Evolutionary conservation across 2,113 vertebrate species (phyloP).

Genomic region (Marcusenius ussheri): DNA sequence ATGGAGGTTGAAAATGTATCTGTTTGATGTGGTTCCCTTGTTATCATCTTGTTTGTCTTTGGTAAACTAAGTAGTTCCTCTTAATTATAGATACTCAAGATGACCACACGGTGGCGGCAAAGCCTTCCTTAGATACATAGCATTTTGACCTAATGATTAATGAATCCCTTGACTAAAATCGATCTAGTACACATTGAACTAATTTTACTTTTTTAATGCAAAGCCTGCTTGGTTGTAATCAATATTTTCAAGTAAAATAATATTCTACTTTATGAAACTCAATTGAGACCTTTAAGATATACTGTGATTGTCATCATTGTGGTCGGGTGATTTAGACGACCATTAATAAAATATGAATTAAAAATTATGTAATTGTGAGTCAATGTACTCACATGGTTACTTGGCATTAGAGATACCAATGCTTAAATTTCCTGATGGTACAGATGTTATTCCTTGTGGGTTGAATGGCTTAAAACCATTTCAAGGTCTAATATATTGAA

Average conservation of each 20-base stretch:
- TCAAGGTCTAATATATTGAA: background rate
- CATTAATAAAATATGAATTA: background rate
- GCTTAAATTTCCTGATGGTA: background rate
- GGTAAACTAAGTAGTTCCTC: background rate
- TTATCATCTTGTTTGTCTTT: background rate
- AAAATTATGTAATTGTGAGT: background rate
- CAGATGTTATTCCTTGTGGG: background rate
- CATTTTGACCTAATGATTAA: background rate
- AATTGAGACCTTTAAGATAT: background rate
- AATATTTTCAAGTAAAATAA: background rate
- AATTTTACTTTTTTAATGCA: background rate
- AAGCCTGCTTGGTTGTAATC: background rate
- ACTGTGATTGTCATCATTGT: background rate
- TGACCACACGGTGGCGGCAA: conserved; percentile 24
- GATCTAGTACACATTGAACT: background rate
- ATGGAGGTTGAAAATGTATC: background rate
- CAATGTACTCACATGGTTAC: background rate
- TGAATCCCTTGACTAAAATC: background rate
- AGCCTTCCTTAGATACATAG: background rate
- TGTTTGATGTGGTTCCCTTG: background rate
- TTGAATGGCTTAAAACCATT: background rate
- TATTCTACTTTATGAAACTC: background rate
- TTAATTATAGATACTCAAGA: background rate
- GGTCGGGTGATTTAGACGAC: background rate
- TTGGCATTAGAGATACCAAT: background rate